These are phyloP conservation scores for Papilio dardanus DNA, from an alignment of 1,140 invertebrate species.

Conservation along the genomic window DNA sequence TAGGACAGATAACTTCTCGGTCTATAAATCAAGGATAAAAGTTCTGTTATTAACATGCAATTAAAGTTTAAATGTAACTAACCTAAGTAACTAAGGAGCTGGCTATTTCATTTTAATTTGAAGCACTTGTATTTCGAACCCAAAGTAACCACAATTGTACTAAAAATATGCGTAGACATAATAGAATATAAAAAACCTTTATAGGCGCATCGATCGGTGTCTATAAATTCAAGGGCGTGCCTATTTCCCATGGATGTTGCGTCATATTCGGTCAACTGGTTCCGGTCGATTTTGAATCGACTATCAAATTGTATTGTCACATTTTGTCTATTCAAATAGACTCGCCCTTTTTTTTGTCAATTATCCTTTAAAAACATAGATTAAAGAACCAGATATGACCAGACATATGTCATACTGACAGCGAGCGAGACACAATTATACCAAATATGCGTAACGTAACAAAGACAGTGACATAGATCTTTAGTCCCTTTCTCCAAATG, in stretches of 20 bases:
- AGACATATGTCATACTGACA: no score
- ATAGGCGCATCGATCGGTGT: constrained; percentile 39
- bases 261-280: constrained; percentile 36
- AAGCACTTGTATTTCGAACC: neutral
- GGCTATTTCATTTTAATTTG: neutral
- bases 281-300: constrained; percentile 28
- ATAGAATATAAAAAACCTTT: constrained; percentile 4
- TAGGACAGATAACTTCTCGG: no score
- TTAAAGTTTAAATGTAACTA: no score
- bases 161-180: constrained; percentile 1
- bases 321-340: neutral
- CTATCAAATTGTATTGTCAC: constrained; percentile 5
- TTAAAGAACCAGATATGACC: no score
- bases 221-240: constrained; percentile 60
- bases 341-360: neutral
- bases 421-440: no score
- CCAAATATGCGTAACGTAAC: no score
- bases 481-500: no score
- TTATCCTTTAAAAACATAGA: constrained; percentile 6
- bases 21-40: no score
- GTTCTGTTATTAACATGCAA: no score
- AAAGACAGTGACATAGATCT: no score
- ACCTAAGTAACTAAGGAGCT: no score
- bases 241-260: constrained; percentile 59
- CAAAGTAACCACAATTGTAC: neutral